These are phyloP conservation scores for Adela reaumurella DNA, from an alignment of 2,888 invertebrate species.

Conservation along the genomic window DNA sequence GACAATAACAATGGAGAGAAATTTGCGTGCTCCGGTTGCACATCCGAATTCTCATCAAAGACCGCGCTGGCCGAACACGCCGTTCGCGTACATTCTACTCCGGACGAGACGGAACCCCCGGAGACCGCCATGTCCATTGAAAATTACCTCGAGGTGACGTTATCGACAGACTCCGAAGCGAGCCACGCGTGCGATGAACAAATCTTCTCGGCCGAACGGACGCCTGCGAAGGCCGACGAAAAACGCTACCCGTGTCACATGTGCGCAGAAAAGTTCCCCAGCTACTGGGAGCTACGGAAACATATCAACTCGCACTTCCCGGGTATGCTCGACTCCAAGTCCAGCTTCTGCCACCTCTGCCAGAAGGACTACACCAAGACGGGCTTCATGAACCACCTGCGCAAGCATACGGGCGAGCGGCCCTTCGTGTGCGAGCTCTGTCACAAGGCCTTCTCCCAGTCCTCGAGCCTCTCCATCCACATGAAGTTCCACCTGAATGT, in stretches of 20 bases:
- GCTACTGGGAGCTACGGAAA: constrained; percentile 49
- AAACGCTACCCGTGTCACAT: constrained; percentile 52
- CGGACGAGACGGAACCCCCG: constrained; percentile 44
- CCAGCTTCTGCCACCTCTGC: constrained; percentile 52
- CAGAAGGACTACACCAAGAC: constrained; percentile 54
- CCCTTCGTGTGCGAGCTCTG: constrained; percentile 54
- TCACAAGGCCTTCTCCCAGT: constrained; percentile 51
- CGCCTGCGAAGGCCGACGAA: constrained; percentile 41
- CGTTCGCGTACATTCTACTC: constrained; percentile 24
- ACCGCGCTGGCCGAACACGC: constrained; percentile 20
- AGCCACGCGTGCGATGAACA: constrained; percentile 49
- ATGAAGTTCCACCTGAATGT: constrained; percentile 55
- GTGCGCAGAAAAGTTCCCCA: constrained; percentile 48
- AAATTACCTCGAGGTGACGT: constrained; percentile 50
- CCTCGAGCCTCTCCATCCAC: constrained; percentile 50
- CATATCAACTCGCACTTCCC: constrained; percentile 51
- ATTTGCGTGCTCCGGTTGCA: constrained; percentile 20
- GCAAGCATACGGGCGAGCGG: constrained; percentile 50
- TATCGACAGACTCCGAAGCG: constrained; percentile 51
- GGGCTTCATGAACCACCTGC: constrained; percentile 51
- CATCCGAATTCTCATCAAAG: constrained; percentile 6
- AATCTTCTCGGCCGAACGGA: constrained; percentile 45
- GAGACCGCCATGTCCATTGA: constrained; percentile 51
- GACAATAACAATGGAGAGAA: constrained; percentile 47
- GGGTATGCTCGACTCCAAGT: constrained; percentile 51